phyloP scores from a whole-genome alignment of 2,113 vertebrate genomes.

The Chloebia gouldiae region DNA sequence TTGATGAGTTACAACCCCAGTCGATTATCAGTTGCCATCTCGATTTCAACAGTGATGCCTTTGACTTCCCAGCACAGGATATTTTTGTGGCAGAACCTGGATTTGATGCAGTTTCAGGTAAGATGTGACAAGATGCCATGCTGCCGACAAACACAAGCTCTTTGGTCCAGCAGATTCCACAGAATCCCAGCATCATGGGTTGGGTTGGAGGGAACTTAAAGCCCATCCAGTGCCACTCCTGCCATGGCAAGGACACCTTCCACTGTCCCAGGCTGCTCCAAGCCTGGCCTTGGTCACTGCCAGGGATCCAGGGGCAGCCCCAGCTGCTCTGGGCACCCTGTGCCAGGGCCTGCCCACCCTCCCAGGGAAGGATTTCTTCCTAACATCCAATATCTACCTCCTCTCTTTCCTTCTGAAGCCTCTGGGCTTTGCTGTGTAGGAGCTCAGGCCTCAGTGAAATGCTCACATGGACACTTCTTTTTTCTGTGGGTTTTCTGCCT shows the following conservation, averaged over 20 bases:
- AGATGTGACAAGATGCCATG: neutral
- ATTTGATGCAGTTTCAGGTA: slow-evolving; percentile 85
- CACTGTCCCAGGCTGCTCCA: neutral
- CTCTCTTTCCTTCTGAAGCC: neutral
- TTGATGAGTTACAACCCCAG: slow-evolving; percentile 81
- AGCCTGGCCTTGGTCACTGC: accelerated
- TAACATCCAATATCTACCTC: neutral
- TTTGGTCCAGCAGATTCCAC: neutral
- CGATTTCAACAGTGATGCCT: slow-evolving; percentile 76
- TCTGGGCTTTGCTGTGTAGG: neutral
- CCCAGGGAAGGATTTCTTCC: neutral
- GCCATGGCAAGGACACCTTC: neutral
- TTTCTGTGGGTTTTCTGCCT: neutral
- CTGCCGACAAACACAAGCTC: neutral
- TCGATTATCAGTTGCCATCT: slow-evolving; percentile 82
- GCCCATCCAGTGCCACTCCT: neutral
- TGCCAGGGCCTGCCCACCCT: neutral
- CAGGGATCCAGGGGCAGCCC: neutral
- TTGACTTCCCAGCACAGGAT: slow-evolving; percentile 81
- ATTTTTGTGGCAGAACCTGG: slow-evolving; percentile 78
- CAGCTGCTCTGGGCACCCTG: neutral
- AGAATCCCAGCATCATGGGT: neutral
- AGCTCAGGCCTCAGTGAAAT: neutral
- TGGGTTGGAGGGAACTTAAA: neutral
- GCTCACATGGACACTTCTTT: accelerated